These are phyloP conservation scores for Stratiomys singularior DNA, from an alignment of 2,888 invertebrate genomes.

Conservation along the genomic window DNA sequence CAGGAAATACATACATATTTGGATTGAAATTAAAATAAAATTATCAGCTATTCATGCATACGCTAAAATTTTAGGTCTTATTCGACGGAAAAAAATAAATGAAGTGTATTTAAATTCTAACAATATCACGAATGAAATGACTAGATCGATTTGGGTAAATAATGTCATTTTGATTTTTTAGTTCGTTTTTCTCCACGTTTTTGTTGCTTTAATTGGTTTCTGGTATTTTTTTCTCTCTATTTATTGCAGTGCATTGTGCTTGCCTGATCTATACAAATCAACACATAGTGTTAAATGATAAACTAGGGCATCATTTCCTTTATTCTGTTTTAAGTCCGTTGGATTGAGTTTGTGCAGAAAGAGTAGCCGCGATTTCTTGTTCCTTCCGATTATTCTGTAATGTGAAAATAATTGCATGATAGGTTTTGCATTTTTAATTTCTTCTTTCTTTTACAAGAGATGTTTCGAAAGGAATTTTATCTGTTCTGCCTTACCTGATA, in stretches of 20 bases:
- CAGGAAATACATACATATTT: not conserved
- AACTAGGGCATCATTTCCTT: slow-evolving; percentile 47
- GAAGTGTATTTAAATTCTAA: slow-evolving; percentile 16
- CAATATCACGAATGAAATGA: slow-evolving; percentile 51
- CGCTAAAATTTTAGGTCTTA: not conserved
- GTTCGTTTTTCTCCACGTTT: not conserved
- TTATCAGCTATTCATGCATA: not conserved
- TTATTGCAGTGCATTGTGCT: slow-evolving; percentile 38
- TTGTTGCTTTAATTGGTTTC: not conserved
- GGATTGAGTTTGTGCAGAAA: slow-evolving; percentile 68
- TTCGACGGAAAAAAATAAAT: slow-evolving; percentile 1
- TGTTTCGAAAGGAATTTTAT: too few species aligned
- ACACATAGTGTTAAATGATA: slow-evolving; percentile 37
- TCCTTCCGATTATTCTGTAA: slow-evolving; percentile 72
- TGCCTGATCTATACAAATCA: slow-evolving; percentile 21
- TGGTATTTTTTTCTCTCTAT: not conserved
- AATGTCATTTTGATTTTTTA: slow-evolving; percentile 32
- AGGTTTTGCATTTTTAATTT: not conserved
- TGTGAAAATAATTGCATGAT: too few species aligned
- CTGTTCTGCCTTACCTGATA: slow-evolving; percentile 65
- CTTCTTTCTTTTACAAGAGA: not conserved
- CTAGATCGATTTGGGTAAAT: slow-evolving; percentile 43
- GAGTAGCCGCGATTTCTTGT: slow-evolving; percentile 64
- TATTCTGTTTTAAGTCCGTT: slow-evolving; percentile 74
- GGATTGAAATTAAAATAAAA: not conserved